A percentile compares a stretch with the other conserved stretches of the same genome.
Evolutionary conservation across 2,113 vertebrate genomes (phyloP).

Genomic region (Todiramphus chloris): DNA sequence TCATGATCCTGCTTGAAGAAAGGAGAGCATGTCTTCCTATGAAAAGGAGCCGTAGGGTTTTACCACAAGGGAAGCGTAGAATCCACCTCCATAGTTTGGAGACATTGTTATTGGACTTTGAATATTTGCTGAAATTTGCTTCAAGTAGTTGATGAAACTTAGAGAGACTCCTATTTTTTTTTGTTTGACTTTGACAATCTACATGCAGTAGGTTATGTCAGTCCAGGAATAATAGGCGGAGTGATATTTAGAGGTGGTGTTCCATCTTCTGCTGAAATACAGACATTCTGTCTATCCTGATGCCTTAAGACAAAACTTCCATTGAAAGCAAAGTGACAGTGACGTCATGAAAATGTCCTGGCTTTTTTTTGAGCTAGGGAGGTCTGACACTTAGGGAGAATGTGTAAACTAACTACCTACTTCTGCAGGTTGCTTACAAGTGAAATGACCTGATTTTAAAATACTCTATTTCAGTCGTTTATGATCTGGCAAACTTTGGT

Average conservation of each 20-base stretch:
- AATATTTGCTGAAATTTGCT: not conserved
- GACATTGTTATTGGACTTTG: not conserved
- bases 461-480: not conserved
- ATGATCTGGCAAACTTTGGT: not conserved
- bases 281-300: not conserved
- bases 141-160: not conserved
- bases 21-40: not conserved
- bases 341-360: not conserved
- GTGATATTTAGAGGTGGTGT: not conserved
- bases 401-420: not conserved
- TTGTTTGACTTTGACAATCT: not conserved
- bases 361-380: not conserved
- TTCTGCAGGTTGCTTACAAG: not conserved
- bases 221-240: not conserved
- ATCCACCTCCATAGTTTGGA: not conserved
- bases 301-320: not conserved
- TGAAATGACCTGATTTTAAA: not conserved
- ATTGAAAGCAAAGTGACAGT: not conserved
- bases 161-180: not conserved
- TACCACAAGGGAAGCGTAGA: not conserved
- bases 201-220: not conserved
- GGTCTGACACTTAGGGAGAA: not conserved
- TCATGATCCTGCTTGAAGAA: not conserved
- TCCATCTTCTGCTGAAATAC: not conserved
- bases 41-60: not conserved